Conservation (phyloP, 2,113 vertebrate genomes). For the Meleagris gallopavo region DNA sequence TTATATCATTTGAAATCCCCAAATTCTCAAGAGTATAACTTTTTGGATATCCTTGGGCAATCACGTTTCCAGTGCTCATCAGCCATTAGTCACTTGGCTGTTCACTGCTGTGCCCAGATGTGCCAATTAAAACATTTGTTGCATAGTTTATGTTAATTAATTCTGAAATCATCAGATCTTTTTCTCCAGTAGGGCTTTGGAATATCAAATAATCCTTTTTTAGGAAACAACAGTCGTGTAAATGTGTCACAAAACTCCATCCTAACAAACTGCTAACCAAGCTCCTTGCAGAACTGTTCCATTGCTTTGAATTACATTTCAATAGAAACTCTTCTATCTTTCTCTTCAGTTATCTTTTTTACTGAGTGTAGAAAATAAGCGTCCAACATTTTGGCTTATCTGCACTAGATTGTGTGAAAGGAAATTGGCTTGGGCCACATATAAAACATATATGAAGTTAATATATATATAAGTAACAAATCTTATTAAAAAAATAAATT, state of each 20-base stretch:
- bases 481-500: too few species aligned
- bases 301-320: not conserved
- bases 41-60: not conserved
- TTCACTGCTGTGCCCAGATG: not conserved
- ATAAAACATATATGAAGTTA: too few species aligned
- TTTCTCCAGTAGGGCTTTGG: fast-evolving
- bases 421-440: too few species aligned
- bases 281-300: not conserved
- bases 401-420: too few species aligned
- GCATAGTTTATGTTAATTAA: not conserved
- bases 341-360: not conserved
- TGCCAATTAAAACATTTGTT: not conserved
- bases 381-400: too few species aligned
- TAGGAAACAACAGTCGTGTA: not conserved
- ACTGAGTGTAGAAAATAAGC: not conserved
- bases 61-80: not conserved
- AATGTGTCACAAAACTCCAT: not conserved
- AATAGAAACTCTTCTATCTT: not conserved
- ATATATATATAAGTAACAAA: too few species aligned
- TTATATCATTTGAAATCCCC: not conserved
- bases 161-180: not conserved
- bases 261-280: not conserved
- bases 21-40: not conserved
- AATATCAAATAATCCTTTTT: not conserved
- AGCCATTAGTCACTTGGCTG: not conserved